Evolutionary conservation across 2,888 invertebrate genomes (phyloP), one percentile per base, ranked within the genome.

Genomic region (Azorinus chamasolen): DNA sequence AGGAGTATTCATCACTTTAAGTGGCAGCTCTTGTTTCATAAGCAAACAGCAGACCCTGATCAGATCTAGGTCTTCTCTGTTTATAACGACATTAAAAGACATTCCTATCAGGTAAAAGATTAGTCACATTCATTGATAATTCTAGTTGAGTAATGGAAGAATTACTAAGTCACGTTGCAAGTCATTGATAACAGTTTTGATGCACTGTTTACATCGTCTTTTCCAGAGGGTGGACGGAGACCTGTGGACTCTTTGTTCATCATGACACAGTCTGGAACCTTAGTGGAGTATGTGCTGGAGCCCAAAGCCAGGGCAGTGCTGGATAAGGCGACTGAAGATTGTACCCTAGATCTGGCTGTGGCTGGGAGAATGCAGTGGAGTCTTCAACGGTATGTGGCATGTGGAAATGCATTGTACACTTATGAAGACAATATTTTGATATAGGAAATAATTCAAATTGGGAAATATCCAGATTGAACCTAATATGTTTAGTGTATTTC

Each of bases 301-400:
- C 97, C 92, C 1, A 84, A 83, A 32, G 86, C 90, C 46, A 87
- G 85, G 59, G 27, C 77, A 22, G 81, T 71, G 6, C 53, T 61
- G 10, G 88, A 88, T 18, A 90, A 91, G 51, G 77, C 89, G 6
- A 87, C 89, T 2, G 91, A 91, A 46, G 91, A 91, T 69, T 85
- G 88, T 6, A 86, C 88, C 0, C 79, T 93, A 80, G 98, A 98
- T 91, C 92, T 98, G 88, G 95, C 96, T 57, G 97, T 97, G 72
- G 96, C 96, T 90, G 96, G 97, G 0, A 96, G 96, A 89, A 97
- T 97, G 20, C 97, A 98, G 93, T 99, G 99, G 99, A 95, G 95
- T 70, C 94, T 99, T 78, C 95, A 90, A 27, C 91, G 94, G 92
- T 91, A 62, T 63, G 50, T 53, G 10, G 10, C 32, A 32, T 32